Conservation (phyloP, 2,113 vertebrate genomes). For the Heterotilapia buettikoferi region DNA sequence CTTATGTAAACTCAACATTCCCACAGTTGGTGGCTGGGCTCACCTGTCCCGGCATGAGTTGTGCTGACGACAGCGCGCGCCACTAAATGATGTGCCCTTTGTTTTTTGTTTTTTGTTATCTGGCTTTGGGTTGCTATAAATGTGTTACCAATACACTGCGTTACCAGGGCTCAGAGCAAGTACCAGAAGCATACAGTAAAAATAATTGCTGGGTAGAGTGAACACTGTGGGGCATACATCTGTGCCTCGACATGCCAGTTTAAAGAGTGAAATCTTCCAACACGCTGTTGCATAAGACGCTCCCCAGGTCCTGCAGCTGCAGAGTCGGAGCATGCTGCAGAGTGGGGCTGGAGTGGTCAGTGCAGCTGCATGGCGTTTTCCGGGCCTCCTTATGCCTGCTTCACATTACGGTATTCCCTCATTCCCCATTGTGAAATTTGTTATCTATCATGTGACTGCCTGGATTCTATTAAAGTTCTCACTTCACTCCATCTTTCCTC, state of each 20-base stretch:
- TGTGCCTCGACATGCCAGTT: slow-evolving; percentile 8
- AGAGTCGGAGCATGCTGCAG: not conserved
- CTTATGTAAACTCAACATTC: slow-evolving; percentile 24
- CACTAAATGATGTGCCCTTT: not conserved
- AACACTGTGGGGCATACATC: not conserved
- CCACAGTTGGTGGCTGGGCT: slow-evolving; percentile 3
- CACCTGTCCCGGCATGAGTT: slow-evolving; percentile 37
- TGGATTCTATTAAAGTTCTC: slow-evolving; percentile 46
- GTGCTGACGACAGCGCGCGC: not conserved
- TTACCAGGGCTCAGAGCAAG: slow-evolving; percentile 33
- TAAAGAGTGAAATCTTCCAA: not conserved
- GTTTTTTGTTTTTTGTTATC: not conserved
- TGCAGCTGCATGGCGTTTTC: slow-evolving; percentile 33
- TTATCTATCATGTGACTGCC: slow-evolving; percentile 50
- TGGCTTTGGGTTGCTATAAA: slow-evolving; percentile 29
- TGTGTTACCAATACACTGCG: slow-evolving; percentile 24
- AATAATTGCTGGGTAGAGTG: slow-evolving; percentile 1
- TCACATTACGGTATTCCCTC: slow-evolving; percentile 54
- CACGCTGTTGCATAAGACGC: not conserved
- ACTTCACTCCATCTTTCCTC: not conserved
- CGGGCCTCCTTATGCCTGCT: slow-evolving; percentile 35
- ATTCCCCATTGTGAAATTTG: slow-evolving; percentile 57
- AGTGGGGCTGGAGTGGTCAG: not conserved
- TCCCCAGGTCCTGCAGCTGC: not conserved
- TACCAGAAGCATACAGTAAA: slow-evolving; percentile 13